These are phyloP conservation scores for Baccha elongata DNA, from an alignment of 2,888 invertebrate species.

Conservation along the genomic window DNA sequence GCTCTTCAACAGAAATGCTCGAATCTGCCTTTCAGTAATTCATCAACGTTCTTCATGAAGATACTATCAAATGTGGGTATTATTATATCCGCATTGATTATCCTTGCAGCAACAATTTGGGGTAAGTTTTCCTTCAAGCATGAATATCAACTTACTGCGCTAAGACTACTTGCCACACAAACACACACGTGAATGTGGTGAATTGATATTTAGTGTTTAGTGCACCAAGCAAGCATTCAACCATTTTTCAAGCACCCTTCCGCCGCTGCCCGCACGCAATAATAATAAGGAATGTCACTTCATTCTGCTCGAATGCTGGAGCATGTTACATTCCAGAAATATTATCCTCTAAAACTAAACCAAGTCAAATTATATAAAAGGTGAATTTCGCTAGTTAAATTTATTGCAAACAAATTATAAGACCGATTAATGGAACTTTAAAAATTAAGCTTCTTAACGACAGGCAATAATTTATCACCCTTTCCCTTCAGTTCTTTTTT, in stretches of 20 bases:
- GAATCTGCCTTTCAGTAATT: conserved; percentile 76
- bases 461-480: too few species aligned
- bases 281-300: conserved; percentile 55
- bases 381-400: conserved; percentile 12
- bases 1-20: conserved; percentile 78
- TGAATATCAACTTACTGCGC: conserved; percentile 18
- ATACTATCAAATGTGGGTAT: conserved; percentile 80
- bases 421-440: too few species aligned
- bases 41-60: conserved; percentile 76
- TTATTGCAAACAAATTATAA: too few species aligned
- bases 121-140: conserved; percentile 77
- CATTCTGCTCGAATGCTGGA: conserved; percentile 21
- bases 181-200: not conserved
- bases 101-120: conserved; percentile 78
- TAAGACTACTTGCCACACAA: not conserved
- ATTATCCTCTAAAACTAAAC: conserved; percentile 21
- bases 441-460: too few species aligned
- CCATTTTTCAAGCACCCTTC: conserved; percentile 37
- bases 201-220: conserved; percentile 11
- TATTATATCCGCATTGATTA: conserved; percentile 78
- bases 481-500: too few species aligned
- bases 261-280: conserved; percentile 6
- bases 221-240: conserved; percentile 39
- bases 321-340: conserved; percentile 32
- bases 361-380: not conserved